Percentiles rank a stretch among this genome's conserved stretches.
phyloP scores from a whole-genome alignment of 2,113 vertebrate genomes.

The Ctenodactylus gundi region DNA sequence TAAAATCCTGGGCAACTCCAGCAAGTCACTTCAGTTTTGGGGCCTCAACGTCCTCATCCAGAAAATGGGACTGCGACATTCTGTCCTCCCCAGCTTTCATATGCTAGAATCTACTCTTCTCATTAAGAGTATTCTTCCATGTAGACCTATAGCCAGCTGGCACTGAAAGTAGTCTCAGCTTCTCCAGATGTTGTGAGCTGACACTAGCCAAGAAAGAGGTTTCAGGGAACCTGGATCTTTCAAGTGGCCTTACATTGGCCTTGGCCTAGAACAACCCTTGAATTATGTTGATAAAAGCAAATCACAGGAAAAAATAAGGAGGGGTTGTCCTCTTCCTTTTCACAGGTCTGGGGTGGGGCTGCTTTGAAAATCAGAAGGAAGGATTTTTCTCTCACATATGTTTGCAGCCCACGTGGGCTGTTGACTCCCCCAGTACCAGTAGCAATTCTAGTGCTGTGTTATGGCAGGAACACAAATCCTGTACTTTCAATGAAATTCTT shows the following conservation, averaged over 20 bases:
- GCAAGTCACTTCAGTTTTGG: accelerated
- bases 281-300: not conserved
- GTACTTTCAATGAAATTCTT: accelerated
- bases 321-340: not conserved
- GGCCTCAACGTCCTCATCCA: not conserved
- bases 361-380: not conserved
- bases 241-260: accelerated
- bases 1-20: accelerated
- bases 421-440: not conserved
- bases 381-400: not conserved
- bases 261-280: not conserved
- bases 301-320: no score
- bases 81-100: not conserved
- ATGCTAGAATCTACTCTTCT: not conserved
- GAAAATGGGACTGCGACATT: not conserved
- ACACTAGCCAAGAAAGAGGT: accelerated
- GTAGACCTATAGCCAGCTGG: accelerated
- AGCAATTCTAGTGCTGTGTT: accelerated
- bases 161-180: accelerated
- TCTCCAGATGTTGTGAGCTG: accelerated
- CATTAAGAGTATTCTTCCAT: accelerated
- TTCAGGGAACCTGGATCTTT: not conserved
- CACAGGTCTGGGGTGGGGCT: accelerated
- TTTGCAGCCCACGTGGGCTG: no score
- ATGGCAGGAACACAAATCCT: not conserved